phyloP scores from a whole-genome alignment of 2,113 vertebrate genomes.

The Tamias sibiricus region DNA sequence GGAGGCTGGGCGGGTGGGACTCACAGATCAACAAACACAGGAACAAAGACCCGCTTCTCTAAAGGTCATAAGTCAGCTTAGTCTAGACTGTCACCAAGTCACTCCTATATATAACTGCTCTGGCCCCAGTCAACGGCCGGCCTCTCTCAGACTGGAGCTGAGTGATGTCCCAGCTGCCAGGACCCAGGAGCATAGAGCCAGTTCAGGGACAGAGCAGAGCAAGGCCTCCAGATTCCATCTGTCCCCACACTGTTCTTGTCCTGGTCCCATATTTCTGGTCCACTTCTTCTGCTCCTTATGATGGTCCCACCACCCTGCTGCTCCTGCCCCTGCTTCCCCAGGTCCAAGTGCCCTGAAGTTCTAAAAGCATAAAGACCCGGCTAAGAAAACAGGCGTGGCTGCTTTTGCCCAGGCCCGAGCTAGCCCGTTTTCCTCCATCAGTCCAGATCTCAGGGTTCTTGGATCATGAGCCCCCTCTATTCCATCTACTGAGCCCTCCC shows the following conservation, averaged over 20 bases:
- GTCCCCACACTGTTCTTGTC: not conserved
- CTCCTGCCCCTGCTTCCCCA: not conserved
- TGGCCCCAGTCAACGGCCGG: slow-evolving; percentile 68
- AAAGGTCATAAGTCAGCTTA: slow-evolving; percentile 90
- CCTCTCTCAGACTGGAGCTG: slow-evolving; percentile 38
- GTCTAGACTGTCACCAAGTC: slow-evolving; percentile 85
- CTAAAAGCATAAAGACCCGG: not conserved
- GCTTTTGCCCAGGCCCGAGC: rapidly evolving
- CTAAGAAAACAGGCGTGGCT: not conserved
- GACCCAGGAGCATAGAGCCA: not conserved
- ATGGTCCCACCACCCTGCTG: not conserved
- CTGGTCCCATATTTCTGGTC: not conserved
- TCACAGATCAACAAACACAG: slow-evolving; percentile 42
- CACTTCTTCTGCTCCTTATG: not conserved
- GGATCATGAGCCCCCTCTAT: not conserved
- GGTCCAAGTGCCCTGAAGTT: not conserved
- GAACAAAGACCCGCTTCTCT: slow-evolving; percentile 66
- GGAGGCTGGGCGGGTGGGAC: not conserved
- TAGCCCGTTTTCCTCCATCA: rapidly evolving
- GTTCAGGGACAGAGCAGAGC: not conserved
- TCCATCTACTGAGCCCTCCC: not conserved
- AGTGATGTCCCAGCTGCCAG: not conserved
- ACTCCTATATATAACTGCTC: slow-evolving; percentile 84
- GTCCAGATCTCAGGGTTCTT: not conserved
- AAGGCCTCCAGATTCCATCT: not conserved